These are phyloP conservation scores for Chymomyza costata DNA, from an alignment of 1,140 invertebrate genomes.

Conservation along the genomic window DNA sequence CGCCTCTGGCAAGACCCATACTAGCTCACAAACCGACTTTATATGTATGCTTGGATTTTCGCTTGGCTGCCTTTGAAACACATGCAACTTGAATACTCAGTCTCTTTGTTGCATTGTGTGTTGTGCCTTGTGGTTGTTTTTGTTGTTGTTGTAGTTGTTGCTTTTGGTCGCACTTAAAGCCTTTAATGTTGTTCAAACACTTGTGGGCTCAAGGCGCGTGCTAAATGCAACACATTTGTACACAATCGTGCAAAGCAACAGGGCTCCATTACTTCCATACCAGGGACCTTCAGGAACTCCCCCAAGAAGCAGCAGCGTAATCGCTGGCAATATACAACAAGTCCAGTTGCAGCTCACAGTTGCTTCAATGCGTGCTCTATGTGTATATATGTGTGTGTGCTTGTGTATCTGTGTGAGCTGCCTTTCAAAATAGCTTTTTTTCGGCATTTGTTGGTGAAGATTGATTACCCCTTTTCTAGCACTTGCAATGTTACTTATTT, in stretches of 20 bases:
- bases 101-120: conserved; percentile 27
- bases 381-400: neutral
- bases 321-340: too few relatives aligned
- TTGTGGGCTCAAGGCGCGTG: conserved; percentile 45
- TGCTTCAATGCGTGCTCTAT: conserved; percentile 1
- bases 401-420: too few relatives aligned
- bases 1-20: too few relatives aligned
- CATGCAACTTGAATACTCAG: conserved; percentile 35
- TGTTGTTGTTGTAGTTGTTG: conserved; percentile 47
- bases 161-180: conserved; percentile 54
- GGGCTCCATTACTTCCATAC: too few relatives aligned
- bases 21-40: too few relatives aligned
- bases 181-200: conserved; percentile 51
- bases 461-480: conserved; percentile 50
- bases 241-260: too few relatives aligned
- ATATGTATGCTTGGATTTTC: conserved; percentile 26
- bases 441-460: conserved; percentile 31
- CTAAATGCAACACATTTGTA: conserved; percentile 38
- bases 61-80: conserved; percentile 48
- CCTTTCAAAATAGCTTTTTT: too few relatives aligned
- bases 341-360: conserved; percentile 8
- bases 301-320: too few relatives aligned
- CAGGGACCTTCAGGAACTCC: too few relatives aligned
- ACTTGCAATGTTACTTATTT: conserved; percentile 29
- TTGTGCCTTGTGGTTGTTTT: conserved; percentile 12